Conservation (phyloP, 2,797 vertebrate genomes). For the Clarias platycephalus region DNA sequence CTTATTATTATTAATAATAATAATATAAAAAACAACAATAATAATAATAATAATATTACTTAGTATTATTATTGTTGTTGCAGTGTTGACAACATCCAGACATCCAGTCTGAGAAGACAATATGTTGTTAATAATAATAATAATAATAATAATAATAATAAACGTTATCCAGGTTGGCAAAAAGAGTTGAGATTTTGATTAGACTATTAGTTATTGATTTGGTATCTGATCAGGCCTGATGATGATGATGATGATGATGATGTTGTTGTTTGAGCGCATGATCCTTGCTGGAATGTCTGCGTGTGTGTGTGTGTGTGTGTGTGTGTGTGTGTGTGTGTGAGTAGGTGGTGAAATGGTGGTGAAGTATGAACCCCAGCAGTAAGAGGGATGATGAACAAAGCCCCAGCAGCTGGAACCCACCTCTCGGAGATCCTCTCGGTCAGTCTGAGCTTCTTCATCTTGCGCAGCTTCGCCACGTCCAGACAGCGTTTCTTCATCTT, state of each 20-base stretch:
- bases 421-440: conserved; percentile 80
- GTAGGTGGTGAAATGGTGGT: background rate
- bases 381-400: conserved; percentile 9
- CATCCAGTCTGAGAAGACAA: background rate
- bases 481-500: conserved; percentile 82
- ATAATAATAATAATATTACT: too few relatives aligned
- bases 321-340: background rate
- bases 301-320: background rate
- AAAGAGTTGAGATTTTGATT: background rate
- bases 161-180: background rate
- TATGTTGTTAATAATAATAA: background rate
- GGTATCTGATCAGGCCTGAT: conserved; percentile 22
- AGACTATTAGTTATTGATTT: conserved; percentile 13
- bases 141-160: background rate
- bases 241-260: background rate
- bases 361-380: conserved; percentile 5
- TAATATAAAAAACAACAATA: too few relatives aligned
- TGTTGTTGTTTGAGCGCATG: background rate
- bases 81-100: background rate
- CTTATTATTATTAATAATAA: too few relatives aligned
- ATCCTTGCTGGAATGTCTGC: background rate
- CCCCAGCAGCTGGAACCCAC: conserved; percentile 71
- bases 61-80: background rate
- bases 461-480: conserved; percentile 78
- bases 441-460: conserved; percentile 78